phyloP scores from a whole-genome alignment of 1,140 invertebrate species.

The Bombus cullumanus region DNA sequence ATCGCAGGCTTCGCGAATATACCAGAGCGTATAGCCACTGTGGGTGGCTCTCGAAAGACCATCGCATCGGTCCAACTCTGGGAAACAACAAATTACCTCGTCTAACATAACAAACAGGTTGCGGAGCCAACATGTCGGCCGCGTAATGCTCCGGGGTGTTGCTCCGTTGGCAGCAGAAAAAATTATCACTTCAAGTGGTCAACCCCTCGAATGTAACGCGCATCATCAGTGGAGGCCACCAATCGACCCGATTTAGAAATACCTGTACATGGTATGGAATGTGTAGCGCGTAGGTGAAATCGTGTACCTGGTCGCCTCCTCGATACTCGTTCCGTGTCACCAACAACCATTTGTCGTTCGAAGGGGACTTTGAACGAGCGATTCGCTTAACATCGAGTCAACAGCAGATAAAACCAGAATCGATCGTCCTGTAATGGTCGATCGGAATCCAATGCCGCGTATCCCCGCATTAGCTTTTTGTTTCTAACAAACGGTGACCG shows the following conservation, averaged over 20 bases:
- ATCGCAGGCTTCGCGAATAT: conserved; percentile 1
- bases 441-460: conserved; percentile 65
- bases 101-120: conserved; percentile 72
- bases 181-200: conserved; percentile 68
- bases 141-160: conserved; percentile 59
- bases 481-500: conserved; percentile 56
- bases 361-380: conserved; percentile 48
- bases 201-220: conserved; percentile 22
- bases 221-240: not conserved
- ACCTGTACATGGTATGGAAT: not conserved
- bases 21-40: not conserved
- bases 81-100: conserved; percentile 68
- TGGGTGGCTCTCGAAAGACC: conserved; percentile 33
- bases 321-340: conserved; percentile 56
- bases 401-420: conserved; percentile 69
- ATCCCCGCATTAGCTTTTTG: conserved; percentile 63
- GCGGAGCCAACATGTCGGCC: conserved; percentile 49
- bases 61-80: conserved; percentile 13
- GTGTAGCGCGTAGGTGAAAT: not conserved
- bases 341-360: conserved; percentile 61
- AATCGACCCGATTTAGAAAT: not conserved
- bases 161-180: conserved; percentile 53
- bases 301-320: conserved; percentile 13
- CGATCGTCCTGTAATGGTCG: conserved; percentile 61
- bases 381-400: conserved; percentile 71